phyloP scores from a whole-genome alignment of 2,888 invertebrate species.

The Eupithecia tripunctaria region DNA sequence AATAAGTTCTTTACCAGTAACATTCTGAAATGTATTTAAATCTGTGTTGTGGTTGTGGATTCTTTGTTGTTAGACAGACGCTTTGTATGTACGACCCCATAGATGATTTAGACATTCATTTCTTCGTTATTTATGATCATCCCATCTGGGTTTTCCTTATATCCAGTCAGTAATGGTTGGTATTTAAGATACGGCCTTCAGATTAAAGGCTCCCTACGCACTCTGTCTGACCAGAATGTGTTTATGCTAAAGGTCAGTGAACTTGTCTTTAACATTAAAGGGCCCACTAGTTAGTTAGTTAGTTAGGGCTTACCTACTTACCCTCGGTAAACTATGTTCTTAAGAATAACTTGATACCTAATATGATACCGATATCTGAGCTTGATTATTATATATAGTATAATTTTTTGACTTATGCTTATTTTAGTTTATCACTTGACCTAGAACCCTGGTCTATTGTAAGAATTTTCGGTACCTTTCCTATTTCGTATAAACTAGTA shows the following conservation, averaged over 20 bases:
- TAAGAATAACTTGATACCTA: neutral
- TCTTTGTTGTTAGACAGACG: neutral
- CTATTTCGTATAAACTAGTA: neutral
- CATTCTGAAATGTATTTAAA: neutral
- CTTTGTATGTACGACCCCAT: neutral
- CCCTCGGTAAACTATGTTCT: neutral
- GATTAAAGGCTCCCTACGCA: neutral
- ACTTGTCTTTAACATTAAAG: conserved; percentile 29
- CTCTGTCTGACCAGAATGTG: conserved; percentile 1
- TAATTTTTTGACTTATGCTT: neutral
- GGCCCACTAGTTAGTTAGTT: neutral
- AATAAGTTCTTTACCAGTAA: neutral
- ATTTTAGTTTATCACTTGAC: neutral
- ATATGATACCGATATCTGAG: neutral
- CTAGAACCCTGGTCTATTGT: neutral
- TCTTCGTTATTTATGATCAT: neutral
- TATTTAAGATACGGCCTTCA: conserved; percentile 4
- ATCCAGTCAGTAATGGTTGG: neutral
- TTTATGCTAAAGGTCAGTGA: conserved; percentile 34
- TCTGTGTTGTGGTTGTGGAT: neutral
- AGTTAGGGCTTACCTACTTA: neutral
- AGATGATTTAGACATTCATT: neutral
- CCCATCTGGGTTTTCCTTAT: neutral
- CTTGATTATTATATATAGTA: neutral
- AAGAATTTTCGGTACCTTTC: neutral